These are phyloP conservation scores for Varecia variegata DNA, from an alignment of 2,797 vertebrate genomes.

Conservation along the genomic window DNA sequence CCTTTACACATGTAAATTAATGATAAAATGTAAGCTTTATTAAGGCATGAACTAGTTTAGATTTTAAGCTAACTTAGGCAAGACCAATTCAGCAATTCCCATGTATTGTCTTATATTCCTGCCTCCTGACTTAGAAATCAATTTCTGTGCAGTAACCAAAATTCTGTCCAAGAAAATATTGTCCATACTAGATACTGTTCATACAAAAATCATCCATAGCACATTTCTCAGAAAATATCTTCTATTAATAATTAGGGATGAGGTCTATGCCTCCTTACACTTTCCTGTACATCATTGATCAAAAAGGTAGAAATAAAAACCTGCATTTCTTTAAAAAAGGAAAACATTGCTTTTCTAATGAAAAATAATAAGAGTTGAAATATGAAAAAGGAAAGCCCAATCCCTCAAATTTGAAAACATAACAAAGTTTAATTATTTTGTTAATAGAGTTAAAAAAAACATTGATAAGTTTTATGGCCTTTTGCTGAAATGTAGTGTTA, in stretches of 20 bases:
- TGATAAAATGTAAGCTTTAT: background rate
- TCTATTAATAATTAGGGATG: background rate
- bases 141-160: background rate
- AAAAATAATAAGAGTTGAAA: background rate
- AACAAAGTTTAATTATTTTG: conserved; percentile 14
- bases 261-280: background rate
- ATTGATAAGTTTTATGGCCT: background rate
- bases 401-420: background rate
- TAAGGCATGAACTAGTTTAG: background rate
- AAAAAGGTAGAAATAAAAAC: conserved; percentile 10
- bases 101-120: background rate
- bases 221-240: background rate
- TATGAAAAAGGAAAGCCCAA: background rate
- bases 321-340: background rate
- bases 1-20: background rate
- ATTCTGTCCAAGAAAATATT: background rate
- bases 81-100: background rate
- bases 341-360: background rate
- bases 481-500: conserved; percentile 1
- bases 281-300: background rate
- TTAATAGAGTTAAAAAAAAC: background rate
- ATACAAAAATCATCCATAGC: background rate
- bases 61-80: background rate
- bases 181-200: background rate
- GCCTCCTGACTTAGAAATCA: background rate